Evolutionary conservation across 1,140 invertebrate genomes (phyloP), one percentile per base, ranked within the genome.

Genomic region (Achroia grisella): DNA sequence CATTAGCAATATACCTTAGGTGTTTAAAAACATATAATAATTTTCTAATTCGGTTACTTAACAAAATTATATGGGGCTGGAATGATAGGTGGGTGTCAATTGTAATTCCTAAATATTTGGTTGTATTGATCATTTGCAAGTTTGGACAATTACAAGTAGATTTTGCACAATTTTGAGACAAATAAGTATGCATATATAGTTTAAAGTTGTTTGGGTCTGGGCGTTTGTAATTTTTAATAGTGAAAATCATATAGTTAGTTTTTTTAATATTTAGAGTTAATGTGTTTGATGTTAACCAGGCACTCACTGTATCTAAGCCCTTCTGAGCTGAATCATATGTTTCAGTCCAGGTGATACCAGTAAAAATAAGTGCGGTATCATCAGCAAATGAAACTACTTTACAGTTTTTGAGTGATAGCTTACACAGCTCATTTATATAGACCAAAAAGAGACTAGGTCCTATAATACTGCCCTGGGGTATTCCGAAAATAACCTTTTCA

Each of bases 1-100:
- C n/a, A 41, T 43, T 29, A 31, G 50, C 44, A 9, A 44, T 33
- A 12, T 33, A 10, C 1, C 39, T 36, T 4, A 52, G 30, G 8
- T 46, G 33, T 31, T 48, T 48, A 36, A 53, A 48, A 4, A 48
- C 37, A 10, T 28, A 53, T 27, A 48, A 44, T 1, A 53, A 13
- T 9, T 35, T 35, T 5, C 51, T 42, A 10, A 46, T 32, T 6
- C 41, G 8, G 1, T 23, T 29, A 1, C 23, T 34, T n/a, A 53
- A 2, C 1, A 30, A 10, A 14, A 28, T 3, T 11, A 53, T 44
- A 14, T 48, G 51, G 1, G 15, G 14, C 2, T 48, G 8, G 30
- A 44, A 53, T 8, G 11, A 40, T 8, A 53, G 15, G 5, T 32
- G 33, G 4, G 27, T 0, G 11, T 53, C 51, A 0, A 53, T 4